Evolutionary conservation across 2,113 vertebrate genomes (phyloP).

Genomic region (Chaetodon auriga): DNA sequence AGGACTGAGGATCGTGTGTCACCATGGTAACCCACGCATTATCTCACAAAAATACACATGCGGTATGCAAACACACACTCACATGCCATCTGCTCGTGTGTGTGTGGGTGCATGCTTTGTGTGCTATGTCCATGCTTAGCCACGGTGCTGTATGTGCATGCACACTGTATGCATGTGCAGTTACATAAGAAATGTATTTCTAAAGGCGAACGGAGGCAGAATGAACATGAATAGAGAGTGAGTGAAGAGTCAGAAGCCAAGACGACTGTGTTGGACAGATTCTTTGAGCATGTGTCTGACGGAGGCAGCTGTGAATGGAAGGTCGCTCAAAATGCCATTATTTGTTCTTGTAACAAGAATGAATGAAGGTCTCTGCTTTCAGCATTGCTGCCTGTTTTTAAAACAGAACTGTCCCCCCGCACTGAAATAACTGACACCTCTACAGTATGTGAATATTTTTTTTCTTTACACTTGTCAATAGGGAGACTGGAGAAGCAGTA

Average conservation of each 20-base stretch:
- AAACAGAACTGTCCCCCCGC: neutral
- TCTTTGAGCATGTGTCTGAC: neutral
- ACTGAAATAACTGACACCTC: slow-evolving; percentile 1
- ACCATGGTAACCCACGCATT: slow-evolving; percentile 55
- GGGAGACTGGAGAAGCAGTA: neutral
- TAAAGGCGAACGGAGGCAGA: neutral
- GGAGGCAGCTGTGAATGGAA: neutral
- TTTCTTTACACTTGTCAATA: neutral
- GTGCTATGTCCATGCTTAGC: no score
- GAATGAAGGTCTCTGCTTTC: slow-evolving; percentile 12
- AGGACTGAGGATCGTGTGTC: slow-evolving; percentile 28
- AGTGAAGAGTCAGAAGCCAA: neutral
- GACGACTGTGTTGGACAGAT: neutral
- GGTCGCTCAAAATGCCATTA: neutral
- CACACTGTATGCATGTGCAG: neutral
- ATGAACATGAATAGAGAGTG: neutral
- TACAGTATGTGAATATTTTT: neutral
- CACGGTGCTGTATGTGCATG: neutral
- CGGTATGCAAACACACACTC: slow-evolving; percentile 27
- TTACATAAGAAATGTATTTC: neutral
- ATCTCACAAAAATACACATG: slow-evolving; percentile 23
- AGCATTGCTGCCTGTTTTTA: neutral
- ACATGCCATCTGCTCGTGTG: slow-evolving; percentile 16
- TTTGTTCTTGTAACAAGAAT: slow-evolving; percentile 8
- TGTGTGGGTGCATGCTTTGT: neutral